phyloP scores from a whole-genome alignment of 1,140 invertebrate genomes.

The Coelopa frigida region DNA sequence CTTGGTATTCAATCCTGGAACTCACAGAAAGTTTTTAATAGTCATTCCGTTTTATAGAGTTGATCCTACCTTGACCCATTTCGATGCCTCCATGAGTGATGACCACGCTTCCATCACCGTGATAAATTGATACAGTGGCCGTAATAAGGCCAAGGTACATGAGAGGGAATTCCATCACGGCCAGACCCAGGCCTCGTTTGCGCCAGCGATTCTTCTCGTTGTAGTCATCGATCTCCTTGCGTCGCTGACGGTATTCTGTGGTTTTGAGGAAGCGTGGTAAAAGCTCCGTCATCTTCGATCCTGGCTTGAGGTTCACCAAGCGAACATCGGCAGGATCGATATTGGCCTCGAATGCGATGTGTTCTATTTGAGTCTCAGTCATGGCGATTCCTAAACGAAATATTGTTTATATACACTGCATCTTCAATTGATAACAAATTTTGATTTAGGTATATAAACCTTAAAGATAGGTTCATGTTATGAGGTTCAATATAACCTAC shows the following conservation, averaged over 20 bases:
- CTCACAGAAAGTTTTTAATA: conserved; percentile 28
- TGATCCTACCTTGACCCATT: conserved; percentile 71
- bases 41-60: conserved; percentile 43
- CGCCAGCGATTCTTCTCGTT: conserved; percentile 69
- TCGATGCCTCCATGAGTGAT: conserved; percentile 73
- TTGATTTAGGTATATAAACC: not conserved
- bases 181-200: conserved; percentile 62
- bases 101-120: conserved; percentile 67
- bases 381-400: conserved; percentile 55
- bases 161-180: conserved; percentile 60
- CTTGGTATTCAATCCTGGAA: conserved; percentile 55
- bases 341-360: conserved; percentile 59
- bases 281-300: conserved; percentile 44
- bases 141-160: conserved; percentile 52
- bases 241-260: conserved; percentile 52
- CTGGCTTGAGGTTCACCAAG: conserved; percentile 52
- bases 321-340: conserved; percentile 63
- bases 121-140: conserved; percentile 62
- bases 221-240: conserved; percentile 51
- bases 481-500: too few relatives aligned
- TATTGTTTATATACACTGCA: too few relatives aligned
- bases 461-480: too few relatives aligned
- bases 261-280: conserved; percentile 27
- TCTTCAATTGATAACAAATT: conserved; percentile 29
- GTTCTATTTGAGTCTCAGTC: conserved; percentile 74